Base-by-base conservation (phyloP, 2,888 invertebrate species). In the Dione vanillae region DNA sequence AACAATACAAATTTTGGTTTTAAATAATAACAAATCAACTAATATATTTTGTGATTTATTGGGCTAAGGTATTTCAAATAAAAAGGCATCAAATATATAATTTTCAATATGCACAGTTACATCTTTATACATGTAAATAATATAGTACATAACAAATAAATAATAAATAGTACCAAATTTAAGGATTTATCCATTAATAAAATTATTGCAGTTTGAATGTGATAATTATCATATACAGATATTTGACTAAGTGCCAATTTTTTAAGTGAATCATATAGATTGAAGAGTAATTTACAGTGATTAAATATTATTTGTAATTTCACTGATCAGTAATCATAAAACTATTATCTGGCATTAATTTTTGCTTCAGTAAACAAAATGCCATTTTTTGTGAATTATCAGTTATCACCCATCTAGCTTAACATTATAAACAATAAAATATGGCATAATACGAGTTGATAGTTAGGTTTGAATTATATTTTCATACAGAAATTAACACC, bases 61-160 rank as follows among this genome's bases (percentile, higher is more conserved):
- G 86, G 89, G 87, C 90, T 91, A 91, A 90, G 87, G 88, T 90
- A 89, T 87, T 85, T 84, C 89, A 91, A 92, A 92, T 90, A 90
- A 91, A 89, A 91, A 89, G 86, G 91, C 88, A 83, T 90, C 88
- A 91, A 91, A 91, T 92, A 91, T 91, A 92, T 91, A 91, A 85
- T 87, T 90, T 91, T 92, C 88, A 89, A 92, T 92, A 92, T 92
- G 92, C 92, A 92, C 92, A 92, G 87, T 92, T 91, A 92, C 90
- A 91, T 85, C 90, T 92, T 92, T 91, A 91, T 90, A 92, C 92
- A 93, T 91, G 92, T 91, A 92, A 92, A 91, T 90, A 91, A 92
- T 92, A 92, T 90, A 89, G 91, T 91, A 92, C 91, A 93, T 89
- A 92, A 90, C 91, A 91, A 92, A 93, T 89, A 92, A 93, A 92